Evolutionary conservation across 2,888 invertebrate genomes (phyloP), one percentile per base, ranked within the genome.

Genomic region (Meandrusa payeni): DNA sequence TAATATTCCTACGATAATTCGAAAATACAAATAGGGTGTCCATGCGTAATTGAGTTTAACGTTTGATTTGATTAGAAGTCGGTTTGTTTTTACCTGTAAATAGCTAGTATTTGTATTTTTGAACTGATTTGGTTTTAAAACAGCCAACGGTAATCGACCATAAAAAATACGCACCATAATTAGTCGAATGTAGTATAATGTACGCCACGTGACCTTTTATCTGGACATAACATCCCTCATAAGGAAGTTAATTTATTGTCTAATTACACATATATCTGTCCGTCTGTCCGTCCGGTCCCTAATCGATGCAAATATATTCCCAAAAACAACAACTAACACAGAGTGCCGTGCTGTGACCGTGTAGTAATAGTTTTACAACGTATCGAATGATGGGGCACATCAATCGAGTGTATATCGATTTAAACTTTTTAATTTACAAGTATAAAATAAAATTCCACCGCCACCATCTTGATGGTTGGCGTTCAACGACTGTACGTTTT

Each of bases 191-290:
- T 47, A 37, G 47, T 38, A 27, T 24, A 39, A 28, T 10, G 28
- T 13, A 28, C 9, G 15, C 28, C 24, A 41, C 9, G 23, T 19
- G 28, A 27, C 37, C 29, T 23, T 44, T 41, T 50, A 50, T 44
- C 48, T 39, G 20, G 39, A 45, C 38, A 46, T 27, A 48, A 44
- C 54, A 57, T 65, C 64, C 59, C 55, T 65, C 59, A 59, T 64
- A 67, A 65, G 60, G 57, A 57, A 61, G 55, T 62, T 67, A 77
- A 78, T 78, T 70, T 78, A 77, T 73, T 54, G 64, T 58, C 66
- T 72, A 79, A 80, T 80, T 77, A 79, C 75, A 61, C 48, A 58
- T 54, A 57, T 64, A 61, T 64, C 59, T 65, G 63, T 59, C 60
- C 42, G 61, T 58, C 54, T 41, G 58, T 57, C 48, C 36, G 54